Percentiles rank a stretch among this genome's conserved stretches.
Conservation (phyloP, 2,113 vertebrate genomes). For the Tachuris rubrigastra region DNA sequence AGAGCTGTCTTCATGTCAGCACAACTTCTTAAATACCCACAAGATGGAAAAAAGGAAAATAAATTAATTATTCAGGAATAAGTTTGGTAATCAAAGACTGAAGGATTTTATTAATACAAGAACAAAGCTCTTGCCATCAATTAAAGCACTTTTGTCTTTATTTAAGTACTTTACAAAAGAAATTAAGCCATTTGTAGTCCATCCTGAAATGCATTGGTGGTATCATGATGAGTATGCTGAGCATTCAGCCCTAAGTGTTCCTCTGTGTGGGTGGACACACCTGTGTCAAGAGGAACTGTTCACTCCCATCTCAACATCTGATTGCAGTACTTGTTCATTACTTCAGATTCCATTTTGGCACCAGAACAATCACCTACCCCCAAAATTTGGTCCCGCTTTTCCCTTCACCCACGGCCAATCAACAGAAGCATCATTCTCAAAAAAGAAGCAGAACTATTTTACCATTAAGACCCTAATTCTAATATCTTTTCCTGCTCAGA, state of each 20-base stretch:
- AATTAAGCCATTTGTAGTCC: slow-evolving; percentile 24
- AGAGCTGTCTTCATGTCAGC: neutral
- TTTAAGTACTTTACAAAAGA: slow-evolving; percentile 41
- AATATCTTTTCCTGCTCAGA: neutral
- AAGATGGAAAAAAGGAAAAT: slow-evolving; percentile 26
- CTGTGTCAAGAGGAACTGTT: neutral
- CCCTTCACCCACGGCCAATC: neutral
- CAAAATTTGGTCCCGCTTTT: neutral
- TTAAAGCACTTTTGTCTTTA: slow-evolving; percentile 44
- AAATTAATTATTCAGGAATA: slow-evolving; percentile 26
- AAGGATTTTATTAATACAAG: slow-evolving; percentile 28
- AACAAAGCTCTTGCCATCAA: slow-evolving; percentile 38
- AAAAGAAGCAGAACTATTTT: neutral
- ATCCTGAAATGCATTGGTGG: neutral
- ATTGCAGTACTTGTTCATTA: accelerated
- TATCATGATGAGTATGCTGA: neutral
- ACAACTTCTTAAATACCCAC: slow-evolving; percentile 23
- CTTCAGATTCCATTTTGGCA: neutral
- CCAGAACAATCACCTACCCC: neutral
- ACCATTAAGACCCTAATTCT: neutral
- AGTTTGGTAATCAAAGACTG: slow-evolving; percentile 28
- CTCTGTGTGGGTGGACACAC: neutral
- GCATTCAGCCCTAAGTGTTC: neutral
- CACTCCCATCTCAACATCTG: neutral
- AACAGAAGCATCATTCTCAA: neutral